Evolutionary conservation across 2,113 vertebrate species (phyloP).

Genomic region (Lycocorax pyrrhopterus): DNA sequence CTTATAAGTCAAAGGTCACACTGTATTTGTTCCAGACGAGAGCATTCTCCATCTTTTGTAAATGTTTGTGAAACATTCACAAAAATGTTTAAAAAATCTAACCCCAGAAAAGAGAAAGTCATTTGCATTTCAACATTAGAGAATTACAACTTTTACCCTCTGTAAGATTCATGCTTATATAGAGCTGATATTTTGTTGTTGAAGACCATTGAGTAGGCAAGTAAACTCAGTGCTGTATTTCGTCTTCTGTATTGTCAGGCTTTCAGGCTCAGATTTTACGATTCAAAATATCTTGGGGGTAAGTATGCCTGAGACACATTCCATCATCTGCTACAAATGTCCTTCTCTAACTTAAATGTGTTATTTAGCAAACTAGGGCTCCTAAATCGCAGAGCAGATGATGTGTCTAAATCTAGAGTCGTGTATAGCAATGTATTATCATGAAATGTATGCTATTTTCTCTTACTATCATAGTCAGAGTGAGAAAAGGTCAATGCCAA

Average conservation of each 20-base stretch:
- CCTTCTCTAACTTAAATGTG: not conserved
- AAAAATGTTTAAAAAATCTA: not conserved
- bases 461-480: not conserved
- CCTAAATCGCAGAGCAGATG: not conserved
- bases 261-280: not conserved
- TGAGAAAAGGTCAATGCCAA: not conserved
- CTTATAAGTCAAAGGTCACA: not conserved
- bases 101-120: not conserved
- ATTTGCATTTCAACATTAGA: not conserved
- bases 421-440: not conserved
- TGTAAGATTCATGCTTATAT: not conserved
- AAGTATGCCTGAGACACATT: not conserved
- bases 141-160: not conserved
- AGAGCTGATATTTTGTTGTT: not conserved
- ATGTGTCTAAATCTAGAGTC: not conserved
- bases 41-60: not conserved
- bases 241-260: not conserved
- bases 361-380: not conserved
- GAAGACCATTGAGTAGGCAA: not conserved
- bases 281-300: not conserved
- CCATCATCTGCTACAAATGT: not conserved
- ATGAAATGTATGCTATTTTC: not conserved
- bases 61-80: not conserved
- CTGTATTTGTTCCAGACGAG: not conserved
- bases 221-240: not conserved